Evolutionary conservation across 2,888 invertebrate genomes (phyloP).

Genomic region (Crematogaster levior): DNA sequence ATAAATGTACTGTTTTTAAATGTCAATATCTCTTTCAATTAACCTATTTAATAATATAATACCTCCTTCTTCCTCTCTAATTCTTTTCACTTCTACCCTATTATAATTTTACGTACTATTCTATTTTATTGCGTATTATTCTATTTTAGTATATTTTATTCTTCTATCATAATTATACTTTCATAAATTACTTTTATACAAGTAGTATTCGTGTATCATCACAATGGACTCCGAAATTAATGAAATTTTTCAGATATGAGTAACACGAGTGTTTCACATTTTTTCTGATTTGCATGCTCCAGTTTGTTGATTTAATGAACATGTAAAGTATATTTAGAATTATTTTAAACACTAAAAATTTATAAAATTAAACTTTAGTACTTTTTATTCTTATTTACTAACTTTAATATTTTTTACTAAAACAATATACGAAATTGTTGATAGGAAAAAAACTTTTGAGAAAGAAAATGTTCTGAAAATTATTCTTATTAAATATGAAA

Average conservation of each 20-base stretch:
- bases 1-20: not conserved
- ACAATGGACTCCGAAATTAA: not conserved
- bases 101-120: too few relatives aligned
- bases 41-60: too few relatives aligned
- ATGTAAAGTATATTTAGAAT: not conserved
- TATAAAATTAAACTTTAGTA: not conserved
- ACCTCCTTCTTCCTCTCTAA: too few relatives aligned
- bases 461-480: not conserved
- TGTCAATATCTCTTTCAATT: too few relatives aligned
- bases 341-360: not conserved
- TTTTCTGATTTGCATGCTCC: not conserved
- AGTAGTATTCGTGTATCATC: not conserved
- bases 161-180: not conserved
- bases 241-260: constrained; percentile 11
- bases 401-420: not conserved
- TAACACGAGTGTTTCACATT: not conserved
- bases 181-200: not conserved
- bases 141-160: not conserved
- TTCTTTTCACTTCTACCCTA: too few relatives aligned
- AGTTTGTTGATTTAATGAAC: not conserved
- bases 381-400: not conserved
- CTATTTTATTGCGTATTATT: not conserved
- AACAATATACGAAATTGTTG: not conserved
- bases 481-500: not conserved
- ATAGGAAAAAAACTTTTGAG: not conserved